A percentile compares a stretch with the other conserved stretches of the same genome.
Conservation (phyloP, 2,113 vertebrate genomes). For the Daubentonia madagascariensis region DNA sequence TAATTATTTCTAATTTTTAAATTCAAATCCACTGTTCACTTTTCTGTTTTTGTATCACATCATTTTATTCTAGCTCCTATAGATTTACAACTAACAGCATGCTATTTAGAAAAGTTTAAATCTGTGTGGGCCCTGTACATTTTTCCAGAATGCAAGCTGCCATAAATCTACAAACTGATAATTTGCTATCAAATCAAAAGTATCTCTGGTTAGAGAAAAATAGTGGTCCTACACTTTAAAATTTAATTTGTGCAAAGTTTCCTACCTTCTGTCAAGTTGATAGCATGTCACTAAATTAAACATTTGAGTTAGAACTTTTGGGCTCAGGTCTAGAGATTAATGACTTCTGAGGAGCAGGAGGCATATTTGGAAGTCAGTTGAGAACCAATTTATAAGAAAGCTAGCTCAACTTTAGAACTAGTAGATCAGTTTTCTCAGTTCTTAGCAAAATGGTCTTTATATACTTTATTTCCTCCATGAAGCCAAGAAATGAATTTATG, state of each 20-base stretch:
- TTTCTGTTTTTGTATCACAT: background rate
- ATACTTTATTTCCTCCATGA: background rate
- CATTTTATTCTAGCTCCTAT: background rate
- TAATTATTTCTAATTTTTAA: background rate
- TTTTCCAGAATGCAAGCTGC: background rate
- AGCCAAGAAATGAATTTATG: background rate
- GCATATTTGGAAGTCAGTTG: background rate
- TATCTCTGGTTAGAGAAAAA: background rate
- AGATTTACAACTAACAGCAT: background rate
- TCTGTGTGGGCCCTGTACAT: background rate
- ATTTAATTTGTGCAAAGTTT: background rate
- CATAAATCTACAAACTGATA: background rate
- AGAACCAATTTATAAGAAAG: background rate
- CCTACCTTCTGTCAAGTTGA: rapidly evolving
- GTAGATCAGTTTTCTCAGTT: background rate
- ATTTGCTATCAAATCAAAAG: background rate
- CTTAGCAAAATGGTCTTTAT: background rate
- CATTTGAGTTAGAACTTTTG: background rate
- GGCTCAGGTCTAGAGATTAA: background rate
- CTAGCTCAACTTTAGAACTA: background rate
- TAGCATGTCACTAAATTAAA: background rate
- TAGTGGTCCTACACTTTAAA: background rate
- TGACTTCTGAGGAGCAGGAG: background rate
- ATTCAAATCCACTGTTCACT: background rate
- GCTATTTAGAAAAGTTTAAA: background rate